phyloP scores from a whole-genome alignment of 2,113 vertebrate species.

The Perognathus longimembris region DNA sequence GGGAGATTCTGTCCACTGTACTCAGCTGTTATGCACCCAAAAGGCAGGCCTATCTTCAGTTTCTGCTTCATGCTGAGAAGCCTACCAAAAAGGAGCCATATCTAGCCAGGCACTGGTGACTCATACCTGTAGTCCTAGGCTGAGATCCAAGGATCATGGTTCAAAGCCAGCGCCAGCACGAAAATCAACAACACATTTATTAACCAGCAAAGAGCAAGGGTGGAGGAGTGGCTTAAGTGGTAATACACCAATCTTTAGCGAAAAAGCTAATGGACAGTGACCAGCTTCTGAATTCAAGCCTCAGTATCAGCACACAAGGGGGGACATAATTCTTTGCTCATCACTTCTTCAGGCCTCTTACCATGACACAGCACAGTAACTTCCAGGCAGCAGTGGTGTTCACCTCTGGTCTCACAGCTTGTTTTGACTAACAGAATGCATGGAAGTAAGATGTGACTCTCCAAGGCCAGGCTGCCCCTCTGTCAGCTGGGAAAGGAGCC shows the following conservation, averaged over 20 bases:
- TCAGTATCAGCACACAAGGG: too few relatives aligned
- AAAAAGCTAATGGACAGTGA: too few relatives aligned
- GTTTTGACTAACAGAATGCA: neutral
- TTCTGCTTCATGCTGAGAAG: accelerated
- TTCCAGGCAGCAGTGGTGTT: neutral
- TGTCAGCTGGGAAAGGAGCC: neutral
- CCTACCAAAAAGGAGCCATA: neutral
- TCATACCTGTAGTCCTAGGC: too few relatives aligned
- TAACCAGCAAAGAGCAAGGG: too few relatives aligned
- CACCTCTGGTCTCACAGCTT: too few relatives aligned
- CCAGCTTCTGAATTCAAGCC: too few relatives aligned
- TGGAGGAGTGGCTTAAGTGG: too few relatives aligned
- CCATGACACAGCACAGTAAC: neutral
- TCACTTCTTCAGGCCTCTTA: neutral
- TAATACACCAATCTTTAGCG: too few relatives aligned
- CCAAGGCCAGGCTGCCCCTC: neutral
- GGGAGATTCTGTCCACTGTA: neutral
- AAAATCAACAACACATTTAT: too few relatives aligned
- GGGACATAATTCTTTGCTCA: neutral
- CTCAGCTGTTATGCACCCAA: neutral
- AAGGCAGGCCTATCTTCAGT: neutral
- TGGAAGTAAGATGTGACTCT: neutral
- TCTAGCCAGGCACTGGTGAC: too few relatives aligned
- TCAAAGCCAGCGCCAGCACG: too few relatives aligned
- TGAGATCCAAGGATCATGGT: too few relatives aligned